A percentile compares a stretch with the other conserved stretches of the same genome.
Conservation (phyloP, 2,113 vertebrate species). For the Pandion haliaetus region DNA sequence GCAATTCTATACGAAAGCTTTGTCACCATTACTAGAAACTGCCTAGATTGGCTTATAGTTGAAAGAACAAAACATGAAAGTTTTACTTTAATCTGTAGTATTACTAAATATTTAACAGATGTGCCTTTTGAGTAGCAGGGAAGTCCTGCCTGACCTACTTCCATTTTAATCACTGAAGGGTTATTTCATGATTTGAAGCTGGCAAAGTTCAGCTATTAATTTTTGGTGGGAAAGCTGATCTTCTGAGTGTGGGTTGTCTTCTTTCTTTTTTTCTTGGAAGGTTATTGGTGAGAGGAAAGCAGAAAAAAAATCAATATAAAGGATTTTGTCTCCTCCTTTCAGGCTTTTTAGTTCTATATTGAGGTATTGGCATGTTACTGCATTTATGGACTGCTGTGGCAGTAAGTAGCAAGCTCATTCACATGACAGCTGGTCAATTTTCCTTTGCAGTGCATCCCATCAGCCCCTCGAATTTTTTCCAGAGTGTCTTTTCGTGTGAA, state of each 20-base stretch:
- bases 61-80: neutral
- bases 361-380: neutral
- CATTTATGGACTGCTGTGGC: neutral
- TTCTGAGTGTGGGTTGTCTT: neutral
- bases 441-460: neutral
- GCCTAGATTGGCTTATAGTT: neutral
- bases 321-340: neutral
- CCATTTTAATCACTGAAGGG: neutral
- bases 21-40: neutral
- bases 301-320: neutral
- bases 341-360: neutral
- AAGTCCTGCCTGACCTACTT: slow-evolving; percentile 3
- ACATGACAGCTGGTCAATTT: neutral
- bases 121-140: neutral
- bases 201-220: neutral
- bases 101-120: neutral
- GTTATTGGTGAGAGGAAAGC: neutral
- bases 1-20: neutral
- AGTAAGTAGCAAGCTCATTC: neutral
- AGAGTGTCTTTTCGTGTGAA: neutral
- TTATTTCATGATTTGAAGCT: neutral
- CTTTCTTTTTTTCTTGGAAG: neutral
- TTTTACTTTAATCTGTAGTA: neutral
- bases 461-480: neutral
- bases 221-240: neutral